These are phyloP conservation scores for Peromyscus californicus DNA, from an alignment of 2,113 vertebrate genomes.

Conservation along the genomic window DNA sequence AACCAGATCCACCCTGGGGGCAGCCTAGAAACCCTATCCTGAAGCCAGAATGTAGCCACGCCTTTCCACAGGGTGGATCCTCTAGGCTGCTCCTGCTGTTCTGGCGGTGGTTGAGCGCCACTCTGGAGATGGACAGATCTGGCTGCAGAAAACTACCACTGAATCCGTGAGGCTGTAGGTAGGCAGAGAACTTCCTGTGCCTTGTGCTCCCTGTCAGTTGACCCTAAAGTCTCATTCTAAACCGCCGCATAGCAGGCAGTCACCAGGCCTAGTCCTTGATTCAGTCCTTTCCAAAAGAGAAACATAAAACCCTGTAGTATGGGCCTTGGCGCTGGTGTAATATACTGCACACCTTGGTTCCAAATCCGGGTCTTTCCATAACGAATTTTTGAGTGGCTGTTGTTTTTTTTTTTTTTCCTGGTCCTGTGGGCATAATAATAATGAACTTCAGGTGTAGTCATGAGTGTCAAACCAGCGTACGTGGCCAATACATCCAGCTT, in stretches of 20 bases:
- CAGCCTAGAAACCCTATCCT: conserved; percentile 55
- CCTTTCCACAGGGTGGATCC: conserved; percentile 52
- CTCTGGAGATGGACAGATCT: conserved; percentile 25
- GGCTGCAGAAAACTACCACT: conserved; percentile 45
- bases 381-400: background rate
- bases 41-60: conserved; percentile 3
- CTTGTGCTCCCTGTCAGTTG: background rate
- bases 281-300: conserved; percentile 17
- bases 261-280: background rate
- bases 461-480: background rate
- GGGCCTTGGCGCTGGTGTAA: background rate
- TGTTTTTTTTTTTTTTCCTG: conserved; percentile 28
- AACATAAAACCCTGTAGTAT: background rate
- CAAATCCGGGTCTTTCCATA: background rate
- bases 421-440: background rate
- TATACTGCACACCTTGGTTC: background rate
- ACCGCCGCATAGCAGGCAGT: background rate
- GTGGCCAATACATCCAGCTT: background rate
- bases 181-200: conserved; percentile 55
- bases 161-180: background rate
- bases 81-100: background rate
- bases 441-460: background rate
- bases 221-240: background rate
- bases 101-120: background rate
- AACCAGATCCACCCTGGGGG: conserved; percentile 23